phyloP scores from a whole-genome alignment of 2,113 vertebrate species.

The Alethe diademata region DNA sequence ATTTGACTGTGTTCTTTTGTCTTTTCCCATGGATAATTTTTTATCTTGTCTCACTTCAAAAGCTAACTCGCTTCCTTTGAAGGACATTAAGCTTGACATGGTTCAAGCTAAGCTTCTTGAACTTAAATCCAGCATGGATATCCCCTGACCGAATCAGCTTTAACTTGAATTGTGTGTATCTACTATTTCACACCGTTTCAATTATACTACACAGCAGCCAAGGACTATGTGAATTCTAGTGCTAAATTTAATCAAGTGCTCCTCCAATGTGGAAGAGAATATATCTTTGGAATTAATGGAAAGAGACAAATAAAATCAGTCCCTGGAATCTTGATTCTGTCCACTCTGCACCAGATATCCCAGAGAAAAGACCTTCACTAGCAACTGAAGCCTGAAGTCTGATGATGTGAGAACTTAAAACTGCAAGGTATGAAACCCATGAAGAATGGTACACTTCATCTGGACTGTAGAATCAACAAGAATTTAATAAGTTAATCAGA shows the following conservation, averaged over 20 bases:
- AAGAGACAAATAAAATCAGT: slow-evolving; percentile 58
- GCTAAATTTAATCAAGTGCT: slow-evolving; percentile 67
- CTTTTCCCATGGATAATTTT: slow-evolving; percentile 55
- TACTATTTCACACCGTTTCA: slow-evolving; percentile 46
- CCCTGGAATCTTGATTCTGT: slow-evolving; percentile 5
- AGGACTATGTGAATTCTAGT: slow-evolving; percentile 52
- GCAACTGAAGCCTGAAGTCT: slow-evolving; percentile 56
- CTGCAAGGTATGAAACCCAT: slow-evolving; percentile 58
- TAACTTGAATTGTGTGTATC: slow-evolving; percentile 25
- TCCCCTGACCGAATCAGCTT: slow-evolving; percentile 29
- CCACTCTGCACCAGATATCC: background rate
- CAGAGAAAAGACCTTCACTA: slow-evolving; percentile 54
- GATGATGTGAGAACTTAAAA: slow-evolving; percentile 66
- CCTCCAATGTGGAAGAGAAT: slow-evolving; percentile 61
- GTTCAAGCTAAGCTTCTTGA: slow-evolving; percentile 65
- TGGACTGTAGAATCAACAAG: slow-evolving; percentile 78
- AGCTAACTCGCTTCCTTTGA: slow-evolving; percentile 49
- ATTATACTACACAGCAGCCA: slow-evolving; percentile 26
- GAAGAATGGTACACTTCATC: slow-evolving; percentile 74
- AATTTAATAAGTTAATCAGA: slow-evolving; percentile 84
- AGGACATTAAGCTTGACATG: slow-evolving; percentile 41
- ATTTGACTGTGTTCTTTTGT: slow-evolving; percentile 40
- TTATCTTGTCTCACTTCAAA: slow-evolving; percentile 49
- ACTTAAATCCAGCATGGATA: slow-evolving; percentile 45
- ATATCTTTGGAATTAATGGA: slow-evolving; percentile 41